Evolutionary conservation across 2,113 vertebrate species (phyloP).

Genomic region (Corythornis vintsioides): DNA sequence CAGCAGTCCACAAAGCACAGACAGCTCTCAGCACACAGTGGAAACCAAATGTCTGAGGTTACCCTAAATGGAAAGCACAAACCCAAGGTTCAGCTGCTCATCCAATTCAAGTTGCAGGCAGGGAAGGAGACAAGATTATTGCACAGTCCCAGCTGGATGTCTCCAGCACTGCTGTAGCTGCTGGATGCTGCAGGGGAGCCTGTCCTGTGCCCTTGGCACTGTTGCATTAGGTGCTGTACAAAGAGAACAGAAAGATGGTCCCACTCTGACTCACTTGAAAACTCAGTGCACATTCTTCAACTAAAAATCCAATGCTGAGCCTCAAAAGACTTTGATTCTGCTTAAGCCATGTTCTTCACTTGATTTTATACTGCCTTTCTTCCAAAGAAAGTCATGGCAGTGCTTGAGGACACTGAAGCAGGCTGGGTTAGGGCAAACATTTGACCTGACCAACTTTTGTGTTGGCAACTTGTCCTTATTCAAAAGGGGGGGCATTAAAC

Average conservation of each 20-base stretch:
- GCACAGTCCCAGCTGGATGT: background rate
- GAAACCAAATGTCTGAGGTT: background rate
- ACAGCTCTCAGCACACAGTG: background rate
- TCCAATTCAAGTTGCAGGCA: background rate
- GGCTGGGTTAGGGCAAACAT: background rate
- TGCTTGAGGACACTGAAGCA: background rate
- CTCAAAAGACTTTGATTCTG: background rate
- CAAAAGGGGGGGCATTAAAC: background rate
- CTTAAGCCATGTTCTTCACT: background rate
- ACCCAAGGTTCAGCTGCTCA: background rate
- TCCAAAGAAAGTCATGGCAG: background rate
- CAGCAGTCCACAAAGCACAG: background rate
- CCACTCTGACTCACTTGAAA: background rate
- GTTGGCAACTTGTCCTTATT: background rate
- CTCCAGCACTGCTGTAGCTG: background rate
- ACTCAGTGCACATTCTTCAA: background rate
- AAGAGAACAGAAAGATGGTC: background rate
- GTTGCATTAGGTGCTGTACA: background rate
- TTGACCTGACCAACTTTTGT: background rate
- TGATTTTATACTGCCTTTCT: background rate
- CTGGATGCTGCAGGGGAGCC: background rate
- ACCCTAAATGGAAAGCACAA: conserved; percentile 18
- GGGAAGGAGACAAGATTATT: background rate
- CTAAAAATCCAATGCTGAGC: background rate
- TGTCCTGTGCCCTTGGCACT: background rate